Percentiles rank a stretch among this genome's conserved stretches.
These are phyloP conservation scores for Telmatherina bonti DNA, from an alignment of 2,797 vertebrate species.

Conservation along the genomic window DNA sequence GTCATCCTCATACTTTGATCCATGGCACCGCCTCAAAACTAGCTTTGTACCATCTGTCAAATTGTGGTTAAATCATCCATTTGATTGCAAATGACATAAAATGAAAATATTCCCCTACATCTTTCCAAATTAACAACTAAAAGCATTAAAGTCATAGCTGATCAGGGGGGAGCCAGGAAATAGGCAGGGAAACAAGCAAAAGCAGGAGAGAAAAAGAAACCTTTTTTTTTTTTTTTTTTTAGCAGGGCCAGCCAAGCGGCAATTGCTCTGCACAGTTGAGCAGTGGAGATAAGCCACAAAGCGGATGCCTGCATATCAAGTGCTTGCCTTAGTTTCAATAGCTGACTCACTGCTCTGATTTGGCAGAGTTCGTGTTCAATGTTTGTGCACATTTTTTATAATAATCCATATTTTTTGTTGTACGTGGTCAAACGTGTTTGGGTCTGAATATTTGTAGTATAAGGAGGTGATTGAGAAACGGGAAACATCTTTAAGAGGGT, in stretches of 20 bases:
- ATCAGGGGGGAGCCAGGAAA: slow-evolving; percentile 21
- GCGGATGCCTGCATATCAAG: slow-evolving; percentile 82
- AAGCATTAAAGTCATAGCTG: slow-evolving; percentile 47
- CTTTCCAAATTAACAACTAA: slow-evolving; percentile 73
- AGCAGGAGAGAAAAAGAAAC: slow-evolving; percentile 28
- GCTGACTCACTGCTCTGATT: slow-evolving; percentile 74
- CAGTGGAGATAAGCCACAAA: slow-evolving; percentile 82
- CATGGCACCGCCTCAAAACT: slow-evolving; percentile 28
- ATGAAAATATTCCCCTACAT: slow-evolving; percentile 65
- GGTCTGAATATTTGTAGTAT: slow-evolving; percentile 32
- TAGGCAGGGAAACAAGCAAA: slow-evolving; percentile 38
- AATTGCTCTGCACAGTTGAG: slow-evolving; percentile 80
- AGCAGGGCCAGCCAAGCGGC: slow-evolving; percentile 76
- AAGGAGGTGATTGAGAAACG: slow-evolving; percentile 55
- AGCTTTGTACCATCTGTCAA: slow-evolving; percentile 58
- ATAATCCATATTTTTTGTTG: background rate
- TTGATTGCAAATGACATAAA: slow-evolving; percentile 75
- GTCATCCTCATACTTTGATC: too few relatives aligned
- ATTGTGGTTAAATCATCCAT: slow-evolving; percentile 73
- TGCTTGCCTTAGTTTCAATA: slow-evolving; percentile 72
- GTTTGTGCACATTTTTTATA: slow-evolving; percentile 33
- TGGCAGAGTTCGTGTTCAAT: slow-evolving; percentile 37
- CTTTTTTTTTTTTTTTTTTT: slow-evolving; percentile 27
- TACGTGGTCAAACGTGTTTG: slow-evolving; percentile 6
- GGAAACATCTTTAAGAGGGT: slow-evolving; percentile 54